phyloP scores from a whole-genome alignment of 1,140 invertebrate genomes.

The Polypedilum pembai region DNA sequence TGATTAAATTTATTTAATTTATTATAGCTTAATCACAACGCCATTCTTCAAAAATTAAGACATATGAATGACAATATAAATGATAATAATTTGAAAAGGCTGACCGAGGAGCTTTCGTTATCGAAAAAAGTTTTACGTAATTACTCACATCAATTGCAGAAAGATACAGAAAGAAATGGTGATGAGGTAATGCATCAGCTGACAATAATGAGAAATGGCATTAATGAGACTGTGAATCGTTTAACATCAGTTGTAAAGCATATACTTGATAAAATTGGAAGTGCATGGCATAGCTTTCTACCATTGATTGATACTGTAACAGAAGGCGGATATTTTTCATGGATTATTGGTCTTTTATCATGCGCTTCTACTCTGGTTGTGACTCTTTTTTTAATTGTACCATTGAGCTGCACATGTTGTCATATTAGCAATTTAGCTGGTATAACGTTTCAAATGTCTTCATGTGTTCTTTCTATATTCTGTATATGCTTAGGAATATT shows the following conservation, averaged over 20 bases:
- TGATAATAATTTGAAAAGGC: not conserved
- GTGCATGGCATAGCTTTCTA: not conserved
- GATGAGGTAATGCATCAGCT: not conserved
- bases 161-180: not conserved
- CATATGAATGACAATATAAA: not conserved
- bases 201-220: not conserved
- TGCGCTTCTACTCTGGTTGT: constrained; percentile 39
- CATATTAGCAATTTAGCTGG: constrained; percentile 48
- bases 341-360: constrained; percentile 37
- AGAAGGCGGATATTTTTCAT: constrained; percentile 33
- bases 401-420: constrained; percentile 47
- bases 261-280: not conserved
- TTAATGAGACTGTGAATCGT: not conserved
- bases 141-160: not conserved
- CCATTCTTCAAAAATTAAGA: constrained; percentile 1
- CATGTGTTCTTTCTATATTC: constrained; percentile 41
- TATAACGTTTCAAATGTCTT: constrained; percentile 46
- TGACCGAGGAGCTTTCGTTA: not conserved
- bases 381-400: constrained; percentile 40
- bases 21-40: not conserved
- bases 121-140: not conserved
- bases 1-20: not conserved
- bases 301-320: constrained; percentile 1
- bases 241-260: not conserved
- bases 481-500: constrained; percentile 41